Conservation (phyloP, 2,797 vertebrate genomes). For the Arremon brunneinucha region DNA sequence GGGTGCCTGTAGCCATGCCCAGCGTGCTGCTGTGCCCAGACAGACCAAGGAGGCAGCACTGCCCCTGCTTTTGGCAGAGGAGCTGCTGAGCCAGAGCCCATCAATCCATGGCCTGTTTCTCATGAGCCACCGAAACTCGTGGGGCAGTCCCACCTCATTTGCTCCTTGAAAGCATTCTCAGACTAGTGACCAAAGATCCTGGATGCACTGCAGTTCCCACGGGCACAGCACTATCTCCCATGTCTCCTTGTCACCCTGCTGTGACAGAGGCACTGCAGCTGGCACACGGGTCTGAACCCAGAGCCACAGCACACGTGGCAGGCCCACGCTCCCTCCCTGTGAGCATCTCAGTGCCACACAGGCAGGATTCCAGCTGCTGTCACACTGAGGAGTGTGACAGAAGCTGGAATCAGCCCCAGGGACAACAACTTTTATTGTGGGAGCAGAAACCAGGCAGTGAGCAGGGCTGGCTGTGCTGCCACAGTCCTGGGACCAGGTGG, state of each 20-base stretch:
- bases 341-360: fast-evolving
- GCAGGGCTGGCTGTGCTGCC: fast-evolving
- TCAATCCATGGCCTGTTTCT: fast-evolving
- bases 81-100: neutral
- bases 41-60: neutral
- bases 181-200: neutral
- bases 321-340: fast-evolving
- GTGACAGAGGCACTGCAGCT: neutral
- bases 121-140: fast-evolving
- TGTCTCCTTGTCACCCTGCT: fast-evolving
- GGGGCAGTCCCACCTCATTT: neutral
- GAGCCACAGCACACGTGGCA: neutral
- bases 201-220: fast-evolving
- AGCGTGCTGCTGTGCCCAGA: fast-evolving
- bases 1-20: fast-evolving
- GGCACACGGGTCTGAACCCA: fast-evolving
- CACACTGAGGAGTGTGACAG: fast-evolving
- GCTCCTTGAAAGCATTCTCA: neutral
- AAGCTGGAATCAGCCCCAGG: neutral
- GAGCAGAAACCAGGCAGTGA: fast-evolving
- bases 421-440: fast-evolving
- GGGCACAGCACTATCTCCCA: fast-evolving
- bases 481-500: neutral
- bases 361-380: neutral
- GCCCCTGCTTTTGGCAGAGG: neutral